Evolutionary conservation across 2,888 invertebrate genomes (phyloP).

Genomic region (Macrophya alboannulata): DNA sequence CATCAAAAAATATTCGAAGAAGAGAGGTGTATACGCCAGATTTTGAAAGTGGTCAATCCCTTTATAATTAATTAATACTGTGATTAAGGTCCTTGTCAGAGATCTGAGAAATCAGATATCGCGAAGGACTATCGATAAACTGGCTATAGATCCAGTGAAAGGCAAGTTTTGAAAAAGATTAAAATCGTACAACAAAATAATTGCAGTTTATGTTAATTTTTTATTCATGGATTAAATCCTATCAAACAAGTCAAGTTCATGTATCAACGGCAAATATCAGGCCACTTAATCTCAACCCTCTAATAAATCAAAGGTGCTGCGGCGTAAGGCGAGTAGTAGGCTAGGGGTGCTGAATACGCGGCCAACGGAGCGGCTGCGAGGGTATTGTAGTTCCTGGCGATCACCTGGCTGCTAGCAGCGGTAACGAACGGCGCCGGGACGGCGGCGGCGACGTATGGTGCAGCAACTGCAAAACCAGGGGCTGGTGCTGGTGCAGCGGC

Average conservation of each 20-base stretch:
- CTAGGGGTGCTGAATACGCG: slow-evolving; percentile 79
- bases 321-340: slow-evolving; percentile 77
- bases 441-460: slow-evolving; percentile 69
- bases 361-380: slow-evolving; percentile 82
- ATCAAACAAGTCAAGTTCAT: slow-evolving; percentile 7
- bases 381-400: slow-evolving; percentile 85
- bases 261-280: neutral
- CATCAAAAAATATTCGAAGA: no score
- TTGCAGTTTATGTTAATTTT: neutral
- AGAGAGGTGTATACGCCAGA: no score
- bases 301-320: slow-evolving; percentile 10
- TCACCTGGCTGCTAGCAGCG: slow-evolving; percentile 85
- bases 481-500: slow-evolving; percentile 70
- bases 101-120: no score
- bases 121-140: no score
- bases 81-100: no score
- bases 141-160: no score
- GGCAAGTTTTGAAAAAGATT: neutral
- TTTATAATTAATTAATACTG: no score
- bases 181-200: neutral
- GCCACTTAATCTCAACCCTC: no score
- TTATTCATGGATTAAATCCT: slow-evolving; percentile 16
- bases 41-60: no score
- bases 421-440: slow-evolving; percentile 82
- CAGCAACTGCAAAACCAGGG: slow-evolving; percentile 53